Base-by-base conservation (phyloP, 1,140 invertebrate species). In the Sarcophaga peregrina region DNA sequence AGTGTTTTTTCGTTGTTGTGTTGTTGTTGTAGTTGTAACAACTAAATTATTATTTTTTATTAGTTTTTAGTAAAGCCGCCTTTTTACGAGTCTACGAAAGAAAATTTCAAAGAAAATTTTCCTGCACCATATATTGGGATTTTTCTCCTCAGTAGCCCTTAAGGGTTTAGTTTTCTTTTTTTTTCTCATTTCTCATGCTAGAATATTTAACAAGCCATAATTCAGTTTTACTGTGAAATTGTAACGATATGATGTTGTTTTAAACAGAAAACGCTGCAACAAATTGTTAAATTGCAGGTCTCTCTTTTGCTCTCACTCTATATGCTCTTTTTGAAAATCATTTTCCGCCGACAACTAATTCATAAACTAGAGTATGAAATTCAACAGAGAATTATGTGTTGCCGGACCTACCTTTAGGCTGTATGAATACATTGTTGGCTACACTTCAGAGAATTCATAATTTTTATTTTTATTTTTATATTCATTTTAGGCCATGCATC, bases 311-410 rank as follows among this genome's bases (percentile, higher is more conserved):
- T 37, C 25, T 37, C 25, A 37, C 25, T 37, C 25, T 37, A 1
- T 37, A 37, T 4, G 4, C 25, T 37, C 25, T 37, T 37, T 37
- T 37, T 37, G 25, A 37, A 37, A 37, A 37, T 4, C 4, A 37
- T 37, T 37, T 37, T 37, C 4, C 25, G 25, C 25, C 25, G 25
- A 37, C 25, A 20, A 25, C 17, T 2, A 68, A 68, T 58, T 58
- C 4, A 37, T 58, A 25, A 25, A 20, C 62, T 68, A 25, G 62
- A 68, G 62, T 68, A 68, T 68, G 62, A 68, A 68, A 68, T 68
- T 68, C 10, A 7, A 2, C 1, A 8, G 20, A 8, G 62, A 68
- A 68, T 68, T 68, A 7, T 20, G 9, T 58, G 15, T 58, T 37
- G 25, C 25, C 25, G 25, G 25, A 5, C 20, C 20, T 25, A 68